Base-by-base conservation (phyloP, 2,113 vertebrate genomes). In the Lepus timidus region DNA sequence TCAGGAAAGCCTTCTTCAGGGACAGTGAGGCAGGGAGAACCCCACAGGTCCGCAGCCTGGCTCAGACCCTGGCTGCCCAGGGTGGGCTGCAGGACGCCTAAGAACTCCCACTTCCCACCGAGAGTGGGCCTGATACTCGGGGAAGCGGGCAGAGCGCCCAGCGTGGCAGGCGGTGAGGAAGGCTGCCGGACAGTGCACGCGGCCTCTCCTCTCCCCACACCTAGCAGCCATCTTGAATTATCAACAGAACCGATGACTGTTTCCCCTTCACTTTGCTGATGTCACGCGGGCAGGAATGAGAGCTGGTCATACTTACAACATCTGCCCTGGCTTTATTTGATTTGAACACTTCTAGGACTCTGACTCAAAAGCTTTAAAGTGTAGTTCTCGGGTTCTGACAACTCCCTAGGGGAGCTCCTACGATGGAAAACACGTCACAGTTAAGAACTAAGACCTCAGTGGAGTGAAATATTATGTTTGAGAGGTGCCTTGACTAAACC, bases 261-360 rank as follows among this genome's bases (percentile, higher is more conserved):
- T 92, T 79, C 67, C 75, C 49, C 65, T 86, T 39, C 9, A 29
- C 85, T 92, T 91, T 91, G 88, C 61, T 33, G 73, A 75, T 55
- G 64, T 65, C 79, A 83, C 5, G 22, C n/a, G 79, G 61, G 3
- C 49, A 91, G 73, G 39, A 93, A 89, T 44, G 79, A 93, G 88
- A 88, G 27, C 70, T 68, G 64, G 31, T 58, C 12, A 19, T 13
- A 71, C 76, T 88, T 95, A 49, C 27, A 8, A 76, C 25, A 92
- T 39, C 67, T 70, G 39, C 11, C 79, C 52, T 17, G 23, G 65
- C 44, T 68, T 58, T 74, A 90, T 31, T 88, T 39, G 52, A 64
- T 51, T 9, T 61, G 62, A 91, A 61, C 39, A 58, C 82, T 83
- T 75, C 84, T 81, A 74, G 86, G 84, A 61, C 58, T 16, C 23